Base-by-base conservation (phyloP, 2,888 invertebrate genomes). In the Sarcophaga rosellei region DNA sequence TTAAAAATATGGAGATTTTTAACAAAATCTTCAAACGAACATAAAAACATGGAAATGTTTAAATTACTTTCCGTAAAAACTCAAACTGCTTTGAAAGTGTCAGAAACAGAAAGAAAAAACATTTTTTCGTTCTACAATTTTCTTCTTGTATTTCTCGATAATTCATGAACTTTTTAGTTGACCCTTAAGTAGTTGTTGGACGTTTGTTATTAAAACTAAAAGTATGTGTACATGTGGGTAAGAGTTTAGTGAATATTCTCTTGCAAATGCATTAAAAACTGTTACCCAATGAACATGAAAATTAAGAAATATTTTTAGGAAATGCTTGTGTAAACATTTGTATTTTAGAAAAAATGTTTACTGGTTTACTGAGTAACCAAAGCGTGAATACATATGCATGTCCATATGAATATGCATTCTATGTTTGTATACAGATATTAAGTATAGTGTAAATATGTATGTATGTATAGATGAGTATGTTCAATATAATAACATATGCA, bases 141-240 rank as follows among this genome's bases (percentile, higher is more conserved):
- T 35, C 62, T 77, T 61, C 59, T 66, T 45, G 65, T 68, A 47
- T 72, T 83, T 57, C 21, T 21, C 23, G 70, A 68, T 72, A 84
- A 84, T 81, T 81, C 81, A 86, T 86, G 86, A 81, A 86, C 86
- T 81, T 81, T 86, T 75, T 72, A 70, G 61, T 65, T 84, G 86
- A 86, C 81, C 86, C 84, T 78, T 86, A 81, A 83, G 83, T 81
- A 81, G 86, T 81, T 63, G 74, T 70, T 78, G 57, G 10, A 23
- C 75, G 35, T 17, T 66, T 66, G 11, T 44, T 35, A 44, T 66
- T 66, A n/a, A 44, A 44, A 35, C n/a, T 35, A 47, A 8, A 63
- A 20, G 20, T 57, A 12, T 20, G 17, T 63, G 72, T 66, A 65
- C 70, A 23, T 53, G 59, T 82, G 75, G 63, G 57, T 63, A 35